Conservation (phyloP, 2,888 invertebrate species). For the Acleris emargana region DNA sequence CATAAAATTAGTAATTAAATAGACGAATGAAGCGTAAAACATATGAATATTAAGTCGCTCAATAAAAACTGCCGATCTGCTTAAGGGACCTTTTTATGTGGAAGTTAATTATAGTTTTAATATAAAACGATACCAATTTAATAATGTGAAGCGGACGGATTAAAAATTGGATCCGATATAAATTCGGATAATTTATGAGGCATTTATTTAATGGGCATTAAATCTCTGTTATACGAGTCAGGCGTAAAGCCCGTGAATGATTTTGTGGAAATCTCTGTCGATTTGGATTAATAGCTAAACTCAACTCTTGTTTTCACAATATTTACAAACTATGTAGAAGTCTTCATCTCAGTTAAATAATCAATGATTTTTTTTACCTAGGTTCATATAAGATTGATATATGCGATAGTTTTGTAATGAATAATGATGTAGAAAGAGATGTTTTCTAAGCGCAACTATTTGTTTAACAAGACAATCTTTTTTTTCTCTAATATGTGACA, state of each 20-base stretch:
- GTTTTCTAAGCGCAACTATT: too few relatives aligned
- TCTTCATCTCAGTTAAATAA: too few relatives aligned
- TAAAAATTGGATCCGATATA: constrained; percentile 75
- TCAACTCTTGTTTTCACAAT: too few relatives aligned
- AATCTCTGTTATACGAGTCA: constrained; percentile 61
- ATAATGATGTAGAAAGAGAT: too few relatives aligned
- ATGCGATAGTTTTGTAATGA: too few relatives aligned
- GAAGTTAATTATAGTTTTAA: constrained; percentile 78
- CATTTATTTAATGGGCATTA: constrained; percentile 68
- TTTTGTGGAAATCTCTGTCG: constrained; percentile 17
- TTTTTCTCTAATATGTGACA: not conserved
- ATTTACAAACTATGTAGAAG: too few relatives aligned
- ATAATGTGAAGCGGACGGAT: constrained; percentile 71
- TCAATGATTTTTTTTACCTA: too few relatives aligned
- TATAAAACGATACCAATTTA: constrained; percentile 77
- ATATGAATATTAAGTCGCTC: constrained; percentile 69
- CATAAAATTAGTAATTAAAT: constrained; percentile 64
- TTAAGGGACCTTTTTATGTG: constrained; percentile 72
- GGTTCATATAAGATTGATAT: too few relatives aligned
- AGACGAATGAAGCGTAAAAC: constrained; percentile 64
- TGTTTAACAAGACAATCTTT: too few relatives aligned
- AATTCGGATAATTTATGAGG: constrained; percentile 75
- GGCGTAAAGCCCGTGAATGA: constrained; percentile 40
- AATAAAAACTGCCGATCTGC: constrained; percentile 68
- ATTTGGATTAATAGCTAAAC: too few relatives aligned